Evolutionary conservation across 2,797 vertebrate genomes (phyloP), one percentile per base, ranked within the genome.

Genomic region (Pipistrellus kuhlii): DNA sequence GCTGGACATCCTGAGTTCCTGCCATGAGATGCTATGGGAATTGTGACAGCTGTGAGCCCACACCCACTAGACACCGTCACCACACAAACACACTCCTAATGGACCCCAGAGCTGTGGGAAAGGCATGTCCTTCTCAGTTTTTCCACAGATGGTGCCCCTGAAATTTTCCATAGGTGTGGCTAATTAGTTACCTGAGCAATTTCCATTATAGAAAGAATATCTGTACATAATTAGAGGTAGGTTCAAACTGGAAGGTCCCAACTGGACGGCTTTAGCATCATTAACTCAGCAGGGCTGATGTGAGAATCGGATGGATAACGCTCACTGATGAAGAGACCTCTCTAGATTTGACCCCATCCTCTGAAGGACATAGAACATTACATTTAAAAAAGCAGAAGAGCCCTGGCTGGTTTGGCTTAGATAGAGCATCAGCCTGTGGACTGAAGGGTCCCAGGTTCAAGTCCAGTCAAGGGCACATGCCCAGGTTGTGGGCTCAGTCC

Each of bases 121-220:
- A 95, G 93, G 73, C 95, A 97, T 95, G 94, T 94, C 96, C 86
- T 82, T 92, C 75, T 59, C 59, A 80, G 27, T 76, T 71, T 96
- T 97, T 91, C 71, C 84, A 92, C 44, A 92, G 87, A 82, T 30
- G 38, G 30, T 73, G 51, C 59, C 86, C 62, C 72, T 87, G 93
- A 95, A 97, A 97, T 96, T 97, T 96, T 92, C 97, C 93, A 94
- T 25, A 94, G 91, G 86, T 51, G 71, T 86, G 91, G 96, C 94
- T 96, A 97, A 97, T 96, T 97, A 97, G 90, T 76, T 95, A 95
- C 90, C 92, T 94, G 85, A 71, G 95, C 85, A 93, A 96, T 91
- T 97, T 96, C 96, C 96, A 96, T 85, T 73, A 83, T 23, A 96
- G 81, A 91, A 96, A 86, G 85, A 92, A 23, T 95, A 94, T 83